Conservation (phyloP, 2,888 invertebrate species). For the Caradrina kadenii region DNA sequence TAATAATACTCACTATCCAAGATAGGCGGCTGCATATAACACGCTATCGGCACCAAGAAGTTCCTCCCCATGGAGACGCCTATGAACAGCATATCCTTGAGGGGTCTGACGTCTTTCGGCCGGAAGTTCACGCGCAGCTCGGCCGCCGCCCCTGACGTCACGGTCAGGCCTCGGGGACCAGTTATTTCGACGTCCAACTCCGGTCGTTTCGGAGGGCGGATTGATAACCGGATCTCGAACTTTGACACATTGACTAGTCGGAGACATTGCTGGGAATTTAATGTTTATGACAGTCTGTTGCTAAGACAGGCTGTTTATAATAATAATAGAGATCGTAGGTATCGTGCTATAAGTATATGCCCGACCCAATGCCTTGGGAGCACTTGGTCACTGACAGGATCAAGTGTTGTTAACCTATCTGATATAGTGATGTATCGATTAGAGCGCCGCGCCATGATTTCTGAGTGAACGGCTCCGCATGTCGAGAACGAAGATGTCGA, state of each 20-base stretch:
- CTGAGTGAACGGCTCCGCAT: too few species aligned
- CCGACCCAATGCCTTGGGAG: too few species aligned
- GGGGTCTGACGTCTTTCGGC: conserved; percentile 71
- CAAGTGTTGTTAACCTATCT: too few species aligned
- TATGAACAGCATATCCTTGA: conserved; percentile 72
- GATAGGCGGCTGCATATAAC: conserved; percentile 80
- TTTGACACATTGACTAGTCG: conserved; percentile 80
- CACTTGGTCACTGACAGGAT: too few species aligned
- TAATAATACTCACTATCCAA: conserved; percentile 72
- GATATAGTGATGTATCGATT: too few species aligned
- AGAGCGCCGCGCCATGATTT: too few species aligned
- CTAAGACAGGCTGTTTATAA: not conserved
- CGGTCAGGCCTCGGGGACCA: conserved; percentile 72
- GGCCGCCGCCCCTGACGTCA: conserved; percentile 76
- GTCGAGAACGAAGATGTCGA: too few species aligned
- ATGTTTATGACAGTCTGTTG: not conserved
- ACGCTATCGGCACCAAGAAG: conserved; percentile 72
- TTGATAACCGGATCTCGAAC: conserved; percentile 74
- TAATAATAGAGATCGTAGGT: not conserved
- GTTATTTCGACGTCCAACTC: conserved; percentile 73
- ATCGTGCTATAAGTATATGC: not conserved
- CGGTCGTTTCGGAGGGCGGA: conserved; percentile 75
- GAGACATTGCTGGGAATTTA: conserved; percentile 68
- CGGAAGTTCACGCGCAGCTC: conserved; percentile 75
- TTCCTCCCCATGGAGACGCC: conserved; percentile 67